Evolutionary conservation across 2,888 invertebrate species (phyloP).

Genomic region (Teinopalpus imperialis): DNA sequence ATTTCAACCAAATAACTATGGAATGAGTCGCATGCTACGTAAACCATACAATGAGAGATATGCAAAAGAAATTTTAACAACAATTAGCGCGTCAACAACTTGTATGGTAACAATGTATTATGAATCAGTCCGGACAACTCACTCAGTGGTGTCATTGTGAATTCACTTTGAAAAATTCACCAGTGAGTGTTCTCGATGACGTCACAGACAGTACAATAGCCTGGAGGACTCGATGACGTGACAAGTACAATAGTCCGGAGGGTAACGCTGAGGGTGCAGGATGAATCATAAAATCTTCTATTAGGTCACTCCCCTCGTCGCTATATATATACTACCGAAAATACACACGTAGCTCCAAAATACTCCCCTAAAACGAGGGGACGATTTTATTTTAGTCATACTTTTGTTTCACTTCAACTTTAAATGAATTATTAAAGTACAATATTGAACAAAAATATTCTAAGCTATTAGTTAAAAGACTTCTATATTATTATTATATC

Average conservation of each 20-base stretch:
- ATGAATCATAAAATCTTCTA: slow-evolving; percentile 75
- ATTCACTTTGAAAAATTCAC: slow-evolving; percentile 50
- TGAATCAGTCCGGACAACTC: slow-evolving; percentile 41
- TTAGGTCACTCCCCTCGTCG: slow-evolving; percentile 64
- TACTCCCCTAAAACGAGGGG: slow-evolving; percentile 17
- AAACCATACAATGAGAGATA: slow-evolving; percentile 14
- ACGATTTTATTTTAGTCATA: background rate
- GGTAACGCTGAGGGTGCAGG: slow-evolving; percentile 70
- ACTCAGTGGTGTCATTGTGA: no score
- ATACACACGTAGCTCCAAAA: slow-evolving; percentile 32
- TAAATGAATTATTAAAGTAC: no score
- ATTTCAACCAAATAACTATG: slow-evolving; percentile 42
- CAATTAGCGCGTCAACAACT: no score
- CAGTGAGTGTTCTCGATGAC: slow-evolving; percentile 64
- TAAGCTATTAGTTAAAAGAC: no score
- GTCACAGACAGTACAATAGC: slow-evolving; percentile 68
- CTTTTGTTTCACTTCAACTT: no score
- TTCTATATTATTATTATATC: no score
- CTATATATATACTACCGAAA: slow-evolving; percentile 64
- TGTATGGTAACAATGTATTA: slow-evolving; percentile 35
- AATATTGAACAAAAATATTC: no score
- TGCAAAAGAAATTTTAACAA: slow-evolving; percentile 29
- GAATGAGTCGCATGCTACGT: slow-evolving; percentile 35
- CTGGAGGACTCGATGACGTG: slow-evolving; percentile 73
- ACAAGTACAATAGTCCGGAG: slow-evolving; percentile 58